Conservation (phyloP, 2,113 vertebrate genomes). For the Mustela lutreola region DNA sequence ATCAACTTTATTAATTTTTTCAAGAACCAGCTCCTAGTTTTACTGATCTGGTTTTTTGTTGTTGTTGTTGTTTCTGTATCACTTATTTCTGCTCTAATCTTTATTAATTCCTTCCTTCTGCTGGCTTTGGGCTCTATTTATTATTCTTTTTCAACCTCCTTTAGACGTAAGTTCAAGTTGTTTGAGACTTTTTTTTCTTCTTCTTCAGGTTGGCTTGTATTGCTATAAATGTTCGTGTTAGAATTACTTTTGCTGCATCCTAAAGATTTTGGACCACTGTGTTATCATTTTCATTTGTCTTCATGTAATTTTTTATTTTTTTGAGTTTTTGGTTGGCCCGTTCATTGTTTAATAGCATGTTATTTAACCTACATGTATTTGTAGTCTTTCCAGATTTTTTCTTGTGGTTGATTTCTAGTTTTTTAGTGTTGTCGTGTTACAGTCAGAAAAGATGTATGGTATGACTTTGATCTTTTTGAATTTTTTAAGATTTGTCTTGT, state of each 20-base stretch:
- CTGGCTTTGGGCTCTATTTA: background rate
- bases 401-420: background rate
- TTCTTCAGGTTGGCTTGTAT: background rate
- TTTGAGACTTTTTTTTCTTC: background rate
- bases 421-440: background rate
- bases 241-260: background rate
- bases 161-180: background rate
- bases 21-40: background rate
- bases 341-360: background rate
- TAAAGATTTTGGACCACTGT: background rate
- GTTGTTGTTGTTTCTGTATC: background rate
- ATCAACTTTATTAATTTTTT: background rate
- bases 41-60: background rate
- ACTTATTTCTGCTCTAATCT: background rate
- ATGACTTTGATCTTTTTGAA: background rate
- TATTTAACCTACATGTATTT: background rate
- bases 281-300: background rate
- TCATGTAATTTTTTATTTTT: background rate
- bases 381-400: background rate
- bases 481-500: background rate
- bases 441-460: background rate
- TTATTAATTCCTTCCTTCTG: background rate
- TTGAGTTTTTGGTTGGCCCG: background rate
- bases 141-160: background rate
- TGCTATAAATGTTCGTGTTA: background rate